Evolutionary conservation across 1,140 invertebrate genomes (phyloP).

Genomic region (Trinorchestia longiramus): DNA sequence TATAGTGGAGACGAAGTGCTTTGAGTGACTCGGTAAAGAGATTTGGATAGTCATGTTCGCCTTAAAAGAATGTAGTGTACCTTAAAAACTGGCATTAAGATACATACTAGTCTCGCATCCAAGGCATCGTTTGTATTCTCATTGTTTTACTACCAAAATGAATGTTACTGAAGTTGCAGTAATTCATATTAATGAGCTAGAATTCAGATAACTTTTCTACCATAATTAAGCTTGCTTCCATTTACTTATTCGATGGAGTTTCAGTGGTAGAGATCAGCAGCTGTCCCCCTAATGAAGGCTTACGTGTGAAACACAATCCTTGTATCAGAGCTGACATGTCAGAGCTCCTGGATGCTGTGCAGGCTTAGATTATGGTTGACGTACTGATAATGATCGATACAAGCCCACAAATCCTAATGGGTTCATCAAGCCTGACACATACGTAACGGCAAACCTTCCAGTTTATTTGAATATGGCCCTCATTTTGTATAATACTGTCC

Average conservation of each 20-base stretch:
- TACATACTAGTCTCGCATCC: neutral
- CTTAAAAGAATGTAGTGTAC: neutral
- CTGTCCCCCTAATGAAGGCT: neutral
- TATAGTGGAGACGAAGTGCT: too few relatives aligned
- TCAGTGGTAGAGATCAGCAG: neutral
- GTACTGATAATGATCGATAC: neutral
- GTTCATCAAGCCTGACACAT: neutral
- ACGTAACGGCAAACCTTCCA: neutral
- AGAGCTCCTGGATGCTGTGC: neutral
- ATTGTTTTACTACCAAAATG: neutral
- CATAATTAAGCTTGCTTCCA: neutral
- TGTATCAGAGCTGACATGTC: neutral
- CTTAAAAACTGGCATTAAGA: neutral
- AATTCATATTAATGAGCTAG: neutral
- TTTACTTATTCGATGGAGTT: neutral
- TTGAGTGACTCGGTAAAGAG: too few relatives aligned
- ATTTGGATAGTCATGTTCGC: neutral
- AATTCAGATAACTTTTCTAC: neutral
- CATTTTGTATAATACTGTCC: neutral
- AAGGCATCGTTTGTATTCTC: neutral
- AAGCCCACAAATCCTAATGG: neutral
- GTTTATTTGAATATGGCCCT: neutral
- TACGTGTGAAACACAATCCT: neutral
- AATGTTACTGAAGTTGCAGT: neutral
- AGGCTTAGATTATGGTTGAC: neutral